Conservation (phyloP, 2,113 vertebrate species). For the Ctenodactylus gundi region DNA sequence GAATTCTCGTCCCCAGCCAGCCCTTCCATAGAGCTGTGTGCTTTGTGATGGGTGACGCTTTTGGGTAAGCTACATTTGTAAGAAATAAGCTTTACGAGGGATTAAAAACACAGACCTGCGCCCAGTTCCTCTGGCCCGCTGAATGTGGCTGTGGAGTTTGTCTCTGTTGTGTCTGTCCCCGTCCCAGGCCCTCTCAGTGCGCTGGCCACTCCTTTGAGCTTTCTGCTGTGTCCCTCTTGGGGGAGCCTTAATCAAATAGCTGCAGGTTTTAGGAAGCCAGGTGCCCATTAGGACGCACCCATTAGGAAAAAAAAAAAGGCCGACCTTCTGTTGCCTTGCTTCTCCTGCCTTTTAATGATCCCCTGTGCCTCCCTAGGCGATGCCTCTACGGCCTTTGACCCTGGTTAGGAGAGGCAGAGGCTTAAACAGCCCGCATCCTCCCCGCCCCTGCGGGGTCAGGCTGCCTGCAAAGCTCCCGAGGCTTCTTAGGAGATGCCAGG, state of each 20-base stretch:
- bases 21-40: constrained; percentile 78
- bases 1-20: constrained; percentile 79
- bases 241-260: constrained; percentile 81
- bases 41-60: constrained; percentile 55
- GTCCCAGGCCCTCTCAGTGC: constrained; percentile 41
- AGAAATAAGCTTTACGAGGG: constrained; percentile 73
- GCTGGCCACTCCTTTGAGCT: constrained; percentile 17
- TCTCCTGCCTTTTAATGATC: constrained; percentile 87
- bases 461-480: constrained; percentile 84
- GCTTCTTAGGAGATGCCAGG: constrained; percentile 85
- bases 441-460: no score
- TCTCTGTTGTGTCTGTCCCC: constrained; percentile 66
- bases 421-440: no score
- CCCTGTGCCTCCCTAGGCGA: constrained; percentile 86
- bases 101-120: no score
- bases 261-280: constrained; percentile 79
- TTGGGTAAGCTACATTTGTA: constrained; percentile 76
- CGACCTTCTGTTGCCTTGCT: constrained; percentile 85
- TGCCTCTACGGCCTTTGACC: constrained; percentile 88
- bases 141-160: constrained; percentile 74
- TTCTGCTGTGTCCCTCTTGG: constrained; percentile 64
- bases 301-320: constrained; percentile 83
- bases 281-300: constrained; percentile 82
- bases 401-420: constrained; percentile 85
- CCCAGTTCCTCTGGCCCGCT: no score